phyloP scores from a whole-genome alignment of 2,888 invertebrate species.

The Chironomus tentans region DNA sequence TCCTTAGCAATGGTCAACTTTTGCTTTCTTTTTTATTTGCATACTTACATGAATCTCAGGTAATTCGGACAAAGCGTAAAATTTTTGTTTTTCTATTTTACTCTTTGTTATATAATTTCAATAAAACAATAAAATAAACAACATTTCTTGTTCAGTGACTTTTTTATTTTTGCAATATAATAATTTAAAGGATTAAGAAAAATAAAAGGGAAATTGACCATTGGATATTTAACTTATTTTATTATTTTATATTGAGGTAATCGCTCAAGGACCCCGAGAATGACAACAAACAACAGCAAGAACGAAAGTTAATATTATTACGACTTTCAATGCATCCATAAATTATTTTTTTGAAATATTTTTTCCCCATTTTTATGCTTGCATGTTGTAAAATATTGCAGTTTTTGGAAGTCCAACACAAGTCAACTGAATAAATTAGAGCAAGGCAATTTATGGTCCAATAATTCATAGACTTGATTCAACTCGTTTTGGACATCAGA shows the following conservation, averaged over 20 bases:
- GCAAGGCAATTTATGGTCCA: no score
- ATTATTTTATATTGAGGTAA: no score
- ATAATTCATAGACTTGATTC: no score
- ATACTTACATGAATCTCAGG: constrained; percentile 1
- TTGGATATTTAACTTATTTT: not conserved
- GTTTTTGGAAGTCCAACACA: no score
- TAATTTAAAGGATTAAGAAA: constrained; percentile 21
- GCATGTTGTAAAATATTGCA: no score
- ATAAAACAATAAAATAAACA: constrained; percentile 13
- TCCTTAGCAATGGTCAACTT: constrained; percentile 16
- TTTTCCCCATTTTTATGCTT: no score
- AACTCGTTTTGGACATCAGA: no score
- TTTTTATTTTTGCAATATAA: not conserved
- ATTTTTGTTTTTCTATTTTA: not conserved
- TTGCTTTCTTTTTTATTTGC: not conserved
- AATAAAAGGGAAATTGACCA: not conserved
- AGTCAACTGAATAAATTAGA: no score
- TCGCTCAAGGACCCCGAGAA: constrained; percentile 9
- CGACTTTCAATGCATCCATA: not conserved
- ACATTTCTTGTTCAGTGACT: not conserved
- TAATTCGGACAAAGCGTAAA: constrained; percentile 15
- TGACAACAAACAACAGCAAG: not conserved
- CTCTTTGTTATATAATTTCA: not conserved
- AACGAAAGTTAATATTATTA: not conserved
- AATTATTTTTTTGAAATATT: no score